Percentiles rank a stretch among this genome's conserved stretches.
Conservation (phyloP, 2,888 invertebrate genomes). For the Thymelicus acteon region DNA sequence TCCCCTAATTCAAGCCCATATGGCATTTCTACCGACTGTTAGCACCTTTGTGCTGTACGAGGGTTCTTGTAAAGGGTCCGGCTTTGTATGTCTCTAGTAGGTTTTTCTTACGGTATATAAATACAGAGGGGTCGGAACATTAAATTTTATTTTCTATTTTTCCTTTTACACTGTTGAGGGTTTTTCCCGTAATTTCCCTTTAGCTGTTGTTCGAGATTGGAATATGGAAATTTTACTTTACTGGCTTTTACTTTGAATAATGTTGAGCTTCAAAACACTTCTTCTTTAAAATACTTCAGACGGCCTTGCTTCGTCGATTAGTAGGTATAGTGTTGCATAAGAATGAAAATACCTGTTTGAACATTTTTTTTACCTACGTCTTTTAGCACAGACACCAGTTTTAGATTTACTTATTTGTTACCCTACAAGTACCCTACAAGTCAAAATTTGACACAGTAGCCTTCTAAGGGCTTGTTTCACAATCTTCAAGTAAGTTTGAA, state of each 20-base stretch:
- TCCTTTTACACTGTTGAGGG: slow-evolving; percentile 14
- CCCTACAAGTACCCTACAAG: no score
- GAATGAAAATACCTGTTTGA: no score
- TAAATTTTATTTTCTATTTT: slow-evolving; percentile 38
- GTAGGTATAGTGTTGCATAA: no score
- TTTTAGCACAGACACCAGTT: no score
- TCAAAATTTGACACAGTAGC: no score
- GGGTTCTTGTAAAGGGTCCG: slow-evolving; percentile 55
- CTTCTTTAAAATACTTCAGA: slow-evolving; percentile 1
- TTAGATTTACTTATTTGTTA: no score
- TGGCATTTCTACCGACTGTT: slow-evolving; percentile 60
- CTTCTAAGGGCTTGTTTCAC: no score
- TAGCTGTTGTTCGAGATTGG: slow-evolving; percentile 32
- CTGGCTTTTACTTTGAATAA: slow-evolving; percentile 21
- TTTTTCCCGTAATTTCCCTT: slow-evolving; percentile 24
- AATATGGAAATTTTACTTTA: slow-evolving; percentile 35
- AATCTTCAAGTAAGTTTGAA: no score
- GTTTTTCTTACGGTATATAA: slow-evolving; percentile 51
- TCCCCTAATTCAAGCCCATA: slow-evolving; percentile 69
- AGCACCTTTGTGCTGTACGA: slow-evolving; percentile 65
- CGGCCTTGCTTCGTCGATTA: slow-evolving; percentile 17
- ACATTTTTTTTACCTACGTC: no score
- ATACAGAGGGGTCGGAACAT: slow-evolving; percentile 27
- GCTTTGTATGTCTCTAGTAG: slow-evolving; percentile 51
- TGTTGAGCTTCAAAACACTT: slow-evolving; percentile 23